These are phyloP conservation scores for Coelinius sp. DNA, from an alignment of 2,888 invertebrate species.

Conservation along the genomic window DNA sequence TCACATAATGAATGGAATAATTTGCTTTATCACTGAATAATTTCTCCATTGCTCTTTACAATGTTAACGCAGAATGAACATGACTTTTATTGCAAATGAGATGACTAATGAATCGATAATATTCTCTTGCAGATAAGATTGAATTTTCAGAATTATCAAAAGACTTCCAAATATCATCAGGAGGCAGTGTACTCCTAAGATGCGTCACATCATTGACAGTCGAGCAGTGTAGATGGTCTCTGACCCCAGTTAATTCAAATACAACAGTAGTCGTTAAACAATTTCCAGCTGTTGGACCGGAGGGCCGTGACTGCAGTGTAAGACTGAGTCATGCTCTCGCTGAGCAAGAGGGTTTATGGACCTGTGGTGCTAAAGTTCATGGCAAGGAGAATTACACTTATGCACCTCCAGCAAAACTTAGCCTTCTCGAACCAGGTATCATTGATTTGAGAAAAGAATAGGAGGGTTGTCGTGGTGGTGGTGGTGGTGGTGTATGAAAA, in stretches of 20 bases:
- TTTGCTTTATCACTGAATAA: background rate
- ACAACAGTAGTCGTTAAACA: slow-evolving; percentile 66
- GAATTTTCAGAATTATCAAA: slow-evolving; percentile 67
- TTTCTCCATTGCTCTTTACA: background rate
- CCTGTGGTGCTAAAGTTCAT: slow-evolving; percentile 64
- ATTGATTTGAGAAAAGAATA: slow-evolving; percentile 57
- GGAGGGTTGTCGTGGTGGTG: slow-evolving; percentile 2
- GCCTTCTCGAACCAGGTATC: slow-evolving; percentile 69
- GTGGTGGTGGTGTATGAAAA: slow-evolving; percentile 29
- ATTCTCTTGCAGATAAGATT: slow-evolving; percentile 58
- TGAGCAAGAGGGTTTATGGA: slow-evolving; percentile 69
- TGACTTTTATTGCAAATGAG: background rate
- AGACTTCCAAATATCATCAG: slow-evolving; percentile 67
- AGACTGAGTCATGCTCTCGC: slow-evolving; percentile 63
- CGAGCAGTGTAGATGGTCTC: slow-evolving; percentile 68
- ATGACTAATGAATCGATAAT: background rate
- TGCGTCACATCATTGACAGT: slow-evolving; percentile 65
- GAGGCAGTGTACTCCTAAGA: slow-evolving; percentile 63
- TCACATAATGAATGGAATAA: background rate
- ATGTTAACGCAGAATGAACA: background rate
- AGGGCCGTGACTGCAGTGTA: slow-evolving; percentile 67
- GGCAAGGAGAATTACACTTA: slow-evolving; percentile 64
- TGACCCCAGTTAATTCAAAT: slow-evolving; percentile 64
- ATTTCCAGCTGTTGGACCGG: slow-evolving; percentile 63
- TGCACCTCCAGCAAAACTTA: slow-evolving; percentile 66